Percentiles rank a stretch among this genome's conserved stretches.
These are phyloP conservation scores for Chrysopilus asiliformis DNA, from an alignment of 2,888 invertebrate species.

Conservation along the genomic window DNA sequence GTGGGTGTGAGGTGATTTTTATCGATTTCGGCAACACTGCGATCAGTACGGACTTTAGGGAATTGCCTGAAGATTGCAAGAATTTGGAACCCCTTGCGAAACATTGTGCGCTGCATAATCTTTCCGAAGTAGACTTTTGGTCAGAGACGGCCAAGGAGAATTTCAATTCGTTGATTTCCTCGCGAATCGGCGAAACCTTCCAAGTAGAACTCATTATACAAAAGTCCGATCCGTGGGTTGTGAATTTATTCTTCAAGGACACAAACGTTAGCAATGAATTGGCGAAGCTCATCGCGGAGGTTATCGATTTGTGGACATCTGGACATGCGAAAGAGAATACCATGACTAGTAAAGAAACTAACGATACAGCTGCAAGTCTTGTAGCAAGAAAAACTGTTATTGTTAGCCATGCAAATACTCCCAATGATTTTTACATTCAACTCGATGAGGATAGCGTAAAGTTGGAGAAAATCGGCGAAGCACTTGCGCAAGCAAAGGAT, in stretches of 20 bases:
- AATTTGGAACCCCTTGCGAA: slow-evolving; percentile 43
- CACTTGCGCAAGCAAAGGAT: slow-evolving; percentile 42
- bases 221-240: slow-evolving; percentile 41
- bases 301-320: too few species aligned
- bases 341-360: too few species aligned
- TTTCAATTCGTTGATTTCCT: slow-evolving; percentile 40
- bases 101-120: slow-evolving; percentile 46
- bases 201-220: slow-evolving; percentile 45
- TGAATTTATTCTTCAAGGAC: slow-evolving; percentile 45
- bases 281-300: slow-evolving; percentile 18
- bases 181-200: slow-evolving; percentile 44
- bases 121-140: slow-evolving; percentile 44
- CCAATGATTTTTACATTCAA: slow-evolving; percentile 68
- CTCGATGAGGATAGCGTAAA: slow-evolving; percentile 48
- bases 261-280: slow-evolving; percentile 40
- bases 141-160: slow-evolving; percentile 44
- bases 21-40: slow-evolving; percentile 55
- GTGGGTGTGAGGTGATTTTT: slow-evolving; percentile 58
- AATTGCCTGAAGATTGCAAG: slow-evolving; percentile 45
- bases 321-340: too few species aligned
- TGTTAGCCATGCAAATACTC: slow-evolving; percentile 59
- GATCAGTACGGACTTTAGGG: slow-evolving; percentile 41
- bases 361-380: too few species aligned
- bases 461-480: slow-evolving; percentile 44
- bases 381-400: too few species aligned